These are phyloP conservation scores for Discoglossus pictus DNA, from an alignment of 2,797 vertebrate species.

Conservation along the genomic window DNA sequence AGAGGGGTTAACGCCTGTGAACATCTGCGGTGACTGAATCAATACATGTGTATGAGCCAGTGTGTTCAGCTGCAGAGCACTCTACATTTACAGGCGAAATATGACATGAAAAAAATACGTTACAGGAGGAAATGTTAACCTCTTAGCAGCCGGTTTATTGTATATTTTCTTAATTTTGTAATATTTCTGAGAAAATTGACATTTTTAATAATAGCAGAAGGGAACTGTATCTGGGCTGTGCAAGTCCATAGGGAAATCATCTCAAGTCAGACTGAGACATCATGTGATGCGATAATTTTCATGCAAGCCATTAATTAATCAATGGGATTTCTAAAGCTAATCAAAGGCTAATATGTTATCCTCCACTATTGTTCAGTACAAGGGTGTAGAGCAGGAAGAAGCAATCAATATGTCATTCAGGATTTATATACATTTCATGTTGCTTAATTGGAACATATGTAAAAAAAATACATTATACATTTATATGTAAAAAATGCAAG, in stretches of 20 bases:
- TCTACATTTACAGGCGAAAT: background rate
- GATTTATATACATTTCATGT: too few species aligned
- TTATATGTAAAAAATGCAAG: too few species aligned
- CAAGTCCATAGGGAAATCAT: constrained; percentile 1
- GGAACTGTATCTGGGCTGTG: background rate
- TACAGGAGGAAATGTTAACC: background rate
- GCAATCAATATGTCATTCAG: too few species aligned
- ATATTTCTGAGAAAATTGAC: too few species aligned
- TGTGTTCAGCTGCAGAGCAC: background rate
- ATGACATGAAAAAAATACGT: background rate
- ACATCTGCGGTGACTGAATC: constrained; percentile 2
- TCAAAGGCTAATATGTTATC: background rate
- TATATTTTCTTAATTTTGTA: too few species aligned
- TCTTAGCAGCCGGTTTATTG: background rate
- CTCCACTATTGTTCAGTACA: background rate
- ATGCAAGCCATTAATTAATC: constrained; percentile 19
- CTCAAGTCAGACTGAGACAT: constrained; percentile 5
- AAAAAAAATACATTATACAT: too few species aligned
- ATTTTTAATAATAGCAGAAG: background rate
- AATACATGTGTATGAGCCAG: constrained; percentile 1
- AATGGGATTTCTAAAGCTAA: constrained; percentile 23
- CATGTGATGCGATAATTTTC: constrained; percentile 17
- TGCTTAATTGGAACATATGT: too few species aligned
- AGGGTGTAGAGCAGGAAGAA: too few species aligned
- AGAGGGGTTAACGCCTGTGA: constrained; percentile 4